phyloP scores from a whole-genome alignment of 2,888 invertebrate genomes.

The Incurvaria masculella region DNA sequence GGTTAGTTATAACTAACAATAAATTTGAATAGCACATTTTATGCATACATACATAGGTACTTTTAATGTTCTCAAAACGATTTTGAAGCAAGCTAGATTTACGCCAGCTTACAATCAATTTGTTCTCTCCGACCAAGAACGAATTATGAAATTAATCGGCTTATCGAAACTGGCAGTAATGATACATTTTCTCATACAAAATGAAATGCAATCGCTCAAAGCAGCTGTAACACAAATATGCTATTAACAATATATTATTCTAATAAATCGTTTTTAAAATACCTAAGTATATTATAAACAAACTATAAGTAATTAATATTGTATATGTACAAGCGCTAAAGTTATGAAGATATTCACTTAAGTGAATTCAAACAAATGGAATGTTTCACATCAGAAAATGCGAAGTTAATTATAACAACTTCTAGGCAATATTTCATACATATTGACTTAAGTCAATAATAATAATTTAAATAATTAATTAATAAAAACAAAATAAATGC shows the following conservation, averaged over 20 bases:
- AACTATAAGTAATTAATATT: no score
- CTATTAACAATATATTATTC: no score
- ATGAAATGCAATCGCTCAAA: background rate
- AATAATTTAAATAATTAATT: background rate
- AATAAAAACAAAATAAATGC: background rate
- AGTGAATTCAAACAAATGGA: background rate
- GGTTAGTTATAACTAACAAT: background rate
- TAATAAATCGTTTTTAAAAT: no score
- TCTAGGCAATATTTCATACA: constrained; percentile 2
- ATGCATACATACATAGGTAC: no score
- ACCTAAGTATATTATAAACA: background rate
- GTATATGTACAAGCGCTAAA: no score
- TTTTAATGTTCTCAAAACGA: no score
- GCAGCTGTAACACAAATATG: background rate
- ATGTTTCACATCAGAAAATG: background rate
- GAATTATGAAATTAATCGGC: no score
- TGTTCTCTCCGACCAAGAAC: no score
- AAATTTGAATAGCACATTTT: background rate
- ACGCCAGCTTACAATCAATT: no score
- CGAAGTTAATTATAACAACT: background rate
- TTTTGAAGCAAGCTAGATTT: no score
- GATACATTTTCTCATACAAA: background rate
- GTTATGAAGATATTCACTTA: background rate
- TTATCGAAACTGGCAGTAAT: background rate
- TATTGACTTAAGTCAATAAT: no score